Percentiles rank a stretch among this genome's conserved stretches.
These are phyloP conservation scores for Heliothis virescens DNA, from an alignment of 1,140 invertebrate genomes.

Conservation along the genomic window DNA sequence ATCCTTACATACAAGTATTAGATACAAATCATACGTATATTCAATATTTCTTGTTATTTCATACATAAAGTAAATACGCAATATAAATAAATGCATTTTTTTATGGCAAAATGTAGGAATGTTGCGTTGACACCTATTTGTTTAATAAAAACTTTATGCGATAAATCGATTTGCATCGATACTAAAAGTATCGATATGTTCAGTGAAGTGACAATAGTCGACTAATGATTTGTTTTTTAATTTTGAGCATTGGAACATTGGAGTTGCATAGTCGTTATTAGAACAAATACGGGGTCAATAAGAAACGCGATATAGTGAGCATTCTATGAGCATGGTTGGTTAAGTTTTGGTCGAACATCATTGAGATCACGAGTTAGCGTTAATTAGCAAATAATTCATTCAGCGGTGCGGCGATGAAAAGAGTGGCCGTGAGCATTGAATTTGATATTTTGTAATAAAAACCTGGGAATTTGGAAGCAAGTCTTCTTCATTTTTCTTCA, in stretches of 20 bases:
- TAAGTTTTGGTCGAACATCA: conserved; percentile 32
- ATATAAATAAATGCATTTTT: conserved; percentile 76
- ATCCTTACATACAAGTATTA: conserved; percentile 66
- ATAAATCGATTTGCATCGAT: conserved; percentile 19
- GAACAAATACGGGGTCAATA: conserved; percentile 29
- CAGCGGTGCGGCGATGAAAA: conserved; percentile 30
- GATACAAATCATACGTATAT: conserved; percentile 45
- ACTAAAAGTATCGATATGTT: conserved; percentile 12
- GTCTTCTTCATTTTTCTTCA: not conserved
- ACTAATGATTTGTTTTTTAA: not conserved
- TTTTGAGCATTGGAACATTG: conserved; percentile 24
- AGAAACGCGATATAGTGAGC: conserved; percentile 33
- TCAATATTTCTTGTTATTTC: conserved; percentile 32
- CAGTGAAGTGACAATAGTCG: conserved; percentile 26
- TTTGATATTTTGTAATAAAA: conserved; percentile 14
- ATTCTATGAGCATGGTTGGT: conserved; percentile 31
- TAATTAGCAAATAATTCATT: conserved; percentile 16
- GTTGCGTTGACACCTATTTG: conserved; percentile 52
- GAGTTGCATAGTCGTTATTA: not conserved
- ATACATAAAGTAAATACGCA: conserved; percentile 45
- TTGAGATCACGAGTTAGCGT: conserved; percentile 40
- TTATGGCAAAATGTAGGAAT: conserved; percentile 79
- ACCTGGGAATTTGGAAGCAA: conserved; percentile 11
- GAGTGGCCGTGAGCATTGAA: conserved; percentile 22
- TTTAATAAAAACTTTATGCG: conserved; percentile 43